Evolutionary conservation across 1,140 invertebrate genomes (phyloP), one percentile per base, ranked within the genome.

Genomic region (Nomia melanderi): DNA sequence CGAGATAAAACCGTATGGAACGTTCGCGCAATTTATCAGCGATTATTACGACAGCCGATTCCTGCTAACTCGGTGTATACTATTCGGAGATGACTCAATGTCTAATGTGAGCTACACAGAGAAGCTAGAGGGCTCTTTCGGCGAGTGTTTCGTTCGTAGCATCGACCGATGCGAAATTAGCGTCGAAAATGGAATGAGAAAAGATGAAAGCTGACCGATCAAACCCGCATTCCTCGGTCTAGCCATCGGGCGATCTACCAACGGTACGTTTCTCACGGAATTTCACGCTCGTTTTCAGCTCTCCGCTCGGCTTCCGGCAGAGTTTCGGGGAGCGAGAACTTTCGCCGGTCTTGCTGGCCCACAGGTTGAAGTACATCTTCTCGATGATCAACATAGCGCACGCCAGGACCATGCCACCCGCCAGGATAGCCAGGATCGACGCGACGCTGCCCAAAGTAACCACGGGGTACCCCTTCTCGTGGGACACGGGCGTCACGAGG

Each of bases 401-500:
- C 7, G 64, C 75, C 11, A 86, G 20, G 7, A 83, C 1, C 7
- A 66, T 17, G 8, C 84, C 78, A 3, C 57, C 44, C 3, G 20
- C 27, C 14, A 86, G 11, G 2, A 86, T 25, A 0, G 72, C 44
- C 6, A 86, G 9, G 71, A 73, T 73, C 8, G 76, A 84, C 9
- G 50, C 36, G 9, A 86, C 23, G 11, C 72, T 63, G 9, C 8
- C 7, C 20, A 86, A 56, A 20, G 20, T 47, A 8, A 86, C 81
- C 0, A 20, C 11, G 1, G 23, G 36, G 31, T 60, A 53, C 0
- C 1, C 27, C 0, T 20, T 50, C 1, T 39, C 23, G 5, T 2
- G 1, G 1, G 5, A 1, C 23, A 7, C 44, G 1, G 0, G 29
- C 11, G 0, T 54, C 17, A 29, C 8, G 1, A 63, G 4, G 44